These are phyloP conservation scores for Pristiophorus japonicus DNA, from an alignment of 2,113 vertebrate genomes.

Conservation along the genomic window DNA sequence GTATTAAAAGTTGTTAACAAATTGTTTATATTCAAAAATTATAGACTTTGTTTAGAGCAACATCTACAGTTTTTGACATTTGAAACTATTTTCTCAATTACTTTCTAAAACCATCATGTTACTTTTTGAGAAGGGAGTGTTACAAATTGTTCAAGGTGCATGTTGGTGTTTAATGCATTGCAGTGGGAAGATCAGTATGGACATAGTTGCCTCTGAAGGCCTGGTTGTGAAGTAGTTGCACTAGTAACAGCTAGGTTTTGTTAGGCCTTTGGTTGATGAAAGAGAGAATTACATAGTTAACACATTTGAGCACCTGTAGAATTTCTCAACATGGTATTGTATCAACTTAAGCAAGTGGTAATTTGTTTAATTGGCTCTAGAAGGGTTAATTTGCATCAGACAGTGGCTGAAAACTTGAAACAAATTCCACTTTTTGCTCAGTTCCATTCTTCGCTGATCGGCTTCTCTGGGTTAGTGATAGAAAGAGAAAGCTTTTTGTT, in stretches of 20 bases:
- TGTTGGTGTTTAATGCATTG: not conserved
- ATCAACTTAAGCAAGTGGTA: no score
- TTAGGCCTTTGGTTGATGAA: not conserved
- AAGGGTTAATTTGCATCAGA: no score
- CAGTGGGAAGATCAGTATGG: not conserved
- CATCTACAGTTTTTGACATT: not conserved
- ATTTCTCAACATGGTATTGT: no score
- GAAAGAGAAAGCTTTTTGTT: not conserved
- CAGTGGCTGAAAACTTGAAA: no score
- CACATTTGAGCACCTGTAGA: no score
- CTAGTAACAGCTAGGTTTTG: not conserved
- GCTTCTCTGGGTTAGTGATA: no score
- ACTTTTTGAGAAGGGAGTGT: not conserved
- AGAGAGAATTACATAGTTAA: no score
- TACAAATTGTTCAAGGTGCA: no score
- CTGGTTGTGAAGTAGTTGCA: not conserved
- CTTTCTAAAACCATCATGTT: not conserved
- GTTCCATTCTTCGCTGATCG: no score
- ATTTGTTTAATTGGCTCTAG: no score
- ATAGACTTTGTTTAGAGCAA: not conserved
- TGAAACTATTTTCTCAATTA: not conserved
- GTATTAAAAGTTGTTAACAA: not conserved
- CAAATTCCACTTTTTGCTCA: no score
- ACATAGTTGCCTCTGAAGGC: not conserved
- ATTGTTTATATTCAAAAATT: no score